Evolutionary conservation across 1,140 invertebrate species (phyloP).

Genomic region (Ceratina japonica): DNA sequence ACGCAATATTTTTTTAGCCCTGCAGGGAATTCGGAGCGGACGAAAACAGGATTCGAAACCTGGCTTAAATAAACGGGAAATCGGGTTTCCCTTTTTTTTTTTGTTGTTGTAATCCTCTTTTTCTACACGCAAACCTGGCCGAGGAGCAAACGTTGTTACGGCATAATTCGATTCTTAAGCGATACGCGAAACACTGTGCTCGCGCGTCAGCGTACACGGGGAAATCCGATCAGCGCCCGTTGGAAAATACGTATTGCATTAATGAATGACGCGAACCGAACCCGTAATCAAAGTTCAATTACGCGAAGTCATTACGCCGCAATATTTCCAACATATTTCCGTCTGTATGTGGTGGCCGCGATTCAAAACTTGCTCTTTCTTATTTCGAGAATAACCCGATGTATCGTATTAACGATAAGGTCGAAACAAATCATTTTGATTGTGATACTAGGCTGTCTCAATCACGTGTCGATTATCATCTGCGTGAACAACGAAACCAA

Average conservation of each 20-base stretch:
- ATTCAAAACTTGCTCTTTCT: neutral
- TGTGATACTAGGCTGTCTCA: too few species aligned
- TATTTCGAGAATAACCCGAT: neutral
- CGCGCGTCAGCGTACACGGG: neutral
- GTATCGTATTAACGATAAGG: too few species aligned
- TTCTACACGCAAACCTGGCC: neutral
- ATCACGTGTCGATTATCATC: too few species aligned
- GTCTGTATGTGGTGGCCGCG: too few species aligned
- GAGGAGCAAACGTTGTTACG: neutral
- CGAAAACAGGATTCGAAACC: too few species aligned
- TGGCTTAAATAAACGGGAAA: too few species aligned
- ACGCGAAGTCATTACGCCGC: conserved; percentile 9
- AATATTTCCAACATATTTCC: neutral
- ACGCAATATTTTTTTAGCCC: too few species aligned
- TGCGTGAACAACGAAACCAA: too few species aligned
- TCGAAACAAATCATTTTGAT: too few species aligned
- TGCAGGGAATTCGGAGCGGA: too few species aligned
- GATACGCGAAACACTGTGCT: neutral
- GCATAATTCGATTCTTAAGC: neutral
- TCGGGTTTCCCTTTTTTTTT: too few species aligned
- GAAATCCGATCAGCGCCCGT: neutral
- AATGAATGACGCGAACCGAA: neutral
- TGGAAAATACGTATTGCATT: conserved; percentile 24
- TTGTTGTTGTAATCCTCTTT: too few species aligned
- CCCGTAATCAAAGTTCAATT: conserved; percentile 34